Percentiles rank a stretch among this genome's conserved stretches.
Conservation (phyloP, 2,888 invertebrate genomes). For the Amphipoea oculea region DNA sequence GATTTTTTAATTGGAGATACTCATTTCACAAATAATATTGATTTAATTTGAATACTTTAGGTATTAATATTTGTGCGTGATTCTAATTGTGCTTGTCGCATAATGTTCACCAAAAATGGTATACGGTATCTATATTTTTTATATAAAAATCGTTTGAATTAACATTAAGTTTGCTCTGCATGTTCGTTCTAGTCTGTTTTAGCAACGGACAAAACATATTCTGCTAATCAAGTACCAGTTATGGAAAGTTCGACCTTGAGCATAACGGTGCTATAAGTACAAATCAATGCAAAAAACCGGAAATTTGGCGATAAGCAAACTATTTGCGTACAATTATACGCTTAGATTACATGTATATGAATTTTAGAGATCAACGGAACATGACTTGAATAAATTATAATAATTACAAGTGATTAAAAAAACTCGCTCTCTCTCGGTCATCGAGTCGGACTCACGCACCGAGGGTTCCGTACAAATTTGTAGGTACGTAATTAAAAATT, state of each 20-base stretch:
- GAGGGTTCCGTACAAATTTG: too few relatives aligned
- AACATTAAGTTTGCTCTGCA: neutral
- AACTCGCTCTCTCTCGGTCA: neutral
- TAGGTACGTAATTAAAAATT: too few relatives aligned
- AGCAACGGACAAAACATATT: neutral
- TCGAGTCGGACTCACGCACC: too few relatives aligned
- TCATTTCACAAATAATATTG: neutral
- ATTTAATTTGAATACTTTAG: neutral
- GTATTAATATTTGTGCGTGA: too few relatives aligned
- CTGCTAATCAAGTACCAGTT: conserved; percentile 4
- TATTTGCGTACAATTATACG: conserved; percentile 5
- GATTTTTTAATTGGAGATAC: neutral
- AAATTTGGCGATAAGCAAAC: neutral
- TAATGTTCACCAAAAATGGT: neutral
- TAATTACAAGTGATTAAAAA: neutral
- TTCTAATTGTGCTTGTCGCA: too few relatives aligned
- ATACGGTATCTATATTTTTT: too few relatives aligned
- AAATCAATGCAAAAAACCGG: neutral
- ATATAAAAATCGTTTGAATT: neutral
- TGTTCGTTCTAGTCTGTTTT: too few relatives aligned
- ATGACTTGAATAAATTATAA: conserved; percentile 19
- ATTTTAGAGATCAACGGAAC: neutral
- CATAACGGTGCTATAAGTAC: conserved; percentile 5
- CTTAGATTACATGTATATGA: conserved; percentile 9
- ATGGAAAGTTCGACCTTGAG: conserved; percentile 22